Evolutionary conservation across 2,888 invertebrate genomes (phyloP).

Genomic region (Apotomis betuletana): DNA sequence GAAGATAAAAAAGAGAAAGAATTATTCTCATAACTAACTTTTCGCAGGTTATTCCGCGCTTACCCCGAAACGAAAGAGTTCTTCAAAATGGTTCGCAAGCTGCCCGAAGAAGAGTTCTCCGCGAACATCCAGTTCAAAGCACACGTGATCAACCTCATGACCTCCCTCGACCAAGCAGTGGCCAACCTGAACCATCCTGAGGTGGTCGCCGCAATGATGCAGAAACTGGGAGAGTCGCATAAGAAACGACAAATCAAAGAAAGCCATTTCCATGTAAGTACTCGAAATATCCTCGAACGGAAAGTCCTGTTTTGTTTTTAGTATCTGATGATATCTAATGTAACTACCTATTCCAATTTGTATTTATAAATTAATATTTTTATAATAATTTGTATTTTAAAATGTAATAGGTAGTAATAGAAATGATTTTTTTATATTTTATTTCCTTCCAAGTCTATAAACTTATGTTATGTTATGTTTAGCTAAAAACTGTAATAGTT

Average conservation of each 20-base stretch:
- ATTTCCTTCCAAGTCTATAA: too few species aligned
- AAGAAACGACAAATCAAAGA: constrained; percentile 65
- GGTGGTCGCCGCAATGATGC: constrained; percentile 74
- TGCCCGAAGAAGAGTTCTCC: constrained; percentile 66
- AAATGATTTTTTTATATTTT: too few species aligned
- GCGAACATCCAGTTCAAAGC: constrained; percentile 76
- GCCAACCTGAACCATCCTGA: constrained; percentile 73
- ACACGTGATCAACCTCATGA: constrained; percentile 77
- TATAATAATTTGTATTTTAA: too few species aligned
- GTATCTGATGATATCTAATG: too few species aligned
- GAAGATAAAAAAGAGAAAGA: too few species aligned
- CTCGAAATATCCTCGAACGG: neutral
- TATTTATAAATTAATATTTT: too few species aligned
- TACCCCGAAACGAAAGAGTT: constrained; percentile 72
- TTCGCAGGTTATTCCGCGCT: constrained; percentile 65
- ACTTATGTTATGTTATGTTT: too few species aligned
- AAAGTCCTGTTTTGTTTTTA: too few species aligned
- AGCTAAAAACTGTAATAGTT: too few species aligned
- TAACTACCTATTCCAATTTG: too few species aligned
- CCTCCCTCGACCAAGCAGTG: constrained; percentile 69
- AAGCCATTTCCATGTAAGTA: constrained; percentile 69
- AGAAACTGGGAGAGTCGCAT: constrained; percentile 75
- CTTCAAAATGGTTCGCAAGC: constrained; percentile 71
- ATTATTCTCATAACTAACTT: neutral
- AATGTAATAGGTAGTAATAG: too few species aligned